Base-by-base conservation (phyloP, 2,113 vertebrate species). In the Psammodynastes pulverulentus region DNA sequence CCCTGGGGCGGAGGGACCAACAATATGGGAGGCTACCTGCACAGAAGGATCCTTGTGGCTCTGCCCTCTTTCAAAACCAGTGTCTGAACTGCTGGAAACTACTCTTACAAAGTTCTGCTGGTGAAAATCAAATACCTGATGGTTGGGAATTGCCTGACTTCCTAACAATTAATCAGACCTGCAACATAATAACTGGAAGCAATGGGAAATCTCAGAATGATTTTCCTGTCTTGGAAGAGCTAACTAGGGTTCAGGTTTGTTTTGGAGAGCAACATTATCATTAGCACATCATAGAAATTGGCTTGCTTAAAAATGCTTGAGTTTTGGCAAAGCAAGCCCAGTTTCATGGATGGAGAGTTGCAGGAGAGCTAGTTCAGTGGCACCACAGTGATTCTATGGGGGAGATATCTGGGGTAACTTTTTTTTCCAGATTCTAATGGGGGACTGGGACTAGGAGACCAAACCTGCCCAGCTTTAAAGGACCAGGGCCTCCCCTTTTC, bases 111-210 rank as follows among this genome's bases (percentile, higher is more conserved):
- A 67, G 84, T 91, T 48, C 43, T 39, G 84, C 84, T 48, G 46
- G 29, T 21, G 89, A 4, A 89, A 79, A 51, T 88, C 53, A 1
- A 39, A 39, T 34, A 84, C 43, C 87, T 86, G 0, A 45, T 1
- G 21, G 45, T 48, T 87, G 92, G 90, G 89, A 92, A 89, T 89
- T 92, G 92, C 88, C 56, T 58, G 95, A 49, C 92, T 89, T 19
- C 94, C 89, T 93, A 46, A 34, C 93, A 89, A 49, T 94, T 90
- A 79, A n/a, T 96, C 4, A 39, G 87, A 92, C 45, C 87, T 92
- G 91, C 88, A 0, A 88, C 86, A 62, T 9, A 85, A 46, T 84
- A 85, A 43, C 84, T 4, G 0, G 88, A 8, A 93, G 24, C 0
- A n/a, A 43, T 6, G 8, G 43, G 4, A 4, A 85, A 94, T 67